A percentile compares a stretch with the other conserved stretches of the same genome.
Evolutionary conservation across 2,797 vertebrate species (phyloP).

Genomic region (Naso thynnoides): DNA sequence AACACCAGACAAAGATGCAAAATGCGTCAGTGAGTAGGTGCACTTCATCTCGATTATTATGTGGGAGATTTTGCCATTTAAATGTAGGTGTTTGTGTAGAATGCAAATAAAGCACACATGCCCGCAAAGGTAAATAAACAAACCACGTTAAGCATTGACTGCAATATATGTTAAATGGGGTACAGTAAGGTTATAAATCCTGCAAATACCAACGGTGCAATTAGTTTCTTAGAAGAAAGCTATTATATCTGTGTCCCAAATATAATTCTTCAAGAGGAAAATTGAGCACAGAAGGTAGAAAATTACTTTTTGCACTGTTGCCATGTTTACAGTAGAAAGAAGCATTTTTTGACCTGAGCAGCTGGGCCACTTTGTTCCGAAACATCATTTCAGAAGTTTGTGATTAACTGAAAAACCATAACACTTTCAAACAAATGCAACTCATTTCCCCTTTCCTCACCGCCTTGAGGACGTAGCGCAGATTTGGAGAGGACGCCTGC

Average conservation of each 20-base stretch:
- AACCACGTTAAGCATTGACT: background rate
- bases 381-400: conserved; percentile 29
- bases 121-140: conserved; percentile 20
- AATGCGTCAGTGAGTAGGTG: conserved; percentile 6
- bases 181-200: conserved; percentile 13
- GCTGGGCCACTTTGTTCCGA: conserved; percentile 37
- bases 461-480: background rate
- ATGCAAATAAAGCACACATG: conserved; percentile 19
- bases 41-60: conserved; percentile 27
- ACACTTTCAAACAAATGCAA: background rate
- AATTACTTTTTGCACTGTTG: conserved; percentile 57
- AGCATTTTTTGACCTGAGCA: conserved; percentile 25
- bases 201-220: conserved; percentile 45
- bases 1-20: conserved; percentile 16
- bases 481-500: conserved; percentile 20
- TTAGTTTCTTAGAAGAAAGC: conserved; percentile 47
- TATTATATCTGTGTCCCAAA: conserved; percentile 59
- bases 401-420: conserved; percentile 1
- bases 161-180: conserved; percentile 12
- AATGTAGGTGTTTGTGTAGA: background rate
- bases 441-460: background rate
- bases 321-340: conserved; percentile 38
- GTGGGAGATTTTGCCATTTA: background rate
- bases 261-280: conserved; percentile 69
- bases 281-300: conserved; percentile 60